Evolutionary conservation across 2,888 invertebrate genomes (phyloP), one percentile per base, ranked within the genome.

Genomic region (Sycophila texana): DNA sequence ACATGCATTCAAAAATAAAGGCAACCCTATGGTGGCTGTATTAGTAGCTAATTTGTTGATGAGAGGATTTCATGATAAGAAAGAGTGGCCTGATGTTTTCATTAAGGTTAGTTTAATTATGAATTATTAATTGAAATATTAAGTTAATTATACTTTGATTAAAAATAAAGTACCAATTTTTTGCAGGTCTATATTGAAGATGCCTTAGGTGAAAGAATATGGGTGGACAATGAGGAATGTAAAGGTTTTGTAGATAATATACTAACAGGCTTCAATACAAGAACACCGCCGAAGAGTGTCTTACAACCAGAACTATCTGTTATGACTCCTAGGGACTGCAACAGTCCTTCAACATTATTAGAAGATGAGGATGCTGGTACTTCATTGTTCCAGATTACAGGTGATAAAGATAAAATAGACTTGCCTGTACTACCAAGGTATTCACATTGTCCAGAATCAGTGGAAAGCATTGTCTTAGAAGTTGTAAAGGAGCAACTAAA

Each of bases 141-240:
- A 3, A 3, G n/a, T 66, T 20, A 67, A 55, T 60, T 77, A 74
- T 76, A 79, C 82, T 5, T 47, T 63, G n/a, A 10, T 7, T 39
- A 39, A 66, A 73, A 70, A 53, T 47, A 47, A 66, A 39, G 20
- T 12, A 39, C 58, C 22, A 20, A 20, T 73, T 66, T 85, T 74
- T 80, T 91, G 7, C 86, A 96, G 94, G 93, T 97, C 0, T 99
- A 97, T 89, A 95, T 98, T 80, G 99, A 99, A 87, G 99, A 99
- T 91, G 97, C 98, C 0, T 91, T 98, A 1, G 97, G 96, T 61
- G 99, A 99, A 87, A 92, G 98, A 55, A 93, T 96, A 83, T 99
- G 99, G 97, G 97, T 98, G 22, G 99, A 99, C 88, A 95, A 96
- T 85, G 94, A 96, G 0, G 96, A 97, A 91, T 98, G 98, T 89